Base-by-base conservation (phyloP, 1,140 invertebrate species). In the Berghia stephanieae region DNA sequence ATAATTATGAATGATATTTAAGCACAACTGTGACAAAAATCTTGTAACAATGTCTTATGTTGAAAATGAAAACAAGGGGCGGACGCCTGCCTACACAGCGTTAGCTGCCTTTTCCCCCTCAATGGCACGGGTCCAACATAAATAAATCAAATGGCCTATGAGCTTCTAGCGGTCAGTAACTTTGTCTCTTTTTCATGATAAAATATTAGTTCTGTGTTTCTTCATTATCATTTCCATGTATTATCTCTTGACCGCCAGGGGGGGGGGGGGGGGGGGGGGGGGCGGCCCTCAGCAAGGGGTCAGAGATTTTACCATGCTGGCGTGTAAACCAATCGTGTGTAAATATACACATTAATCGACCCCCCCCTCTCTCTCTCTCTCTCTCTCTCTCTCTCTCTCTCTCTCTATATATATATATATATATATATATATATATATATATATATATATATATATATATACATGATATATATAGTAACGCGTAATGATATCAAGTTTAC, bases 301-400 rank as follows among this genome's bases (percentile, higher is more conserved):
- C 18, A 18, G n/a, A 18, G n/a, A 18, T 16, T 6, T 31, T 6
- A n/a, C n/a, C 55, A 57, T 31, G 18, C 55, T 24, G n/a, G 18
- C 55, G 34, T 31, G 34, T 31, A 57, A 40, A 34, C 24, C 40
- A 72, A 34, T 49, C 44, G 52, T 49, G 31, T 36, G 52, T 31
- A 72, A 34, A 72, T 49, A 72, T 36, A 49, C 42, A 72, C 44
- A 72, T 49, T 49, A 42, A 66, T 40, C 2, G 24, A 31, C 42
- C 18, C n/a, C 52, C 42, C 27, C 42, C 52, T 60, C 52, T 74
- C 52, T 55, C 52, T 60, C 72, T 60, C 31, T 60, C 52, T 60
- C 31, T 13, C 3, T 42, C 36, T 24, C 18, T 24, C 52, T 31
- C 52, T 24, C 52, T 46, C 52, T 31, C 31, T 40, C 34, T 36